Evolutionary conservation across 2,797 vertebrate species (phyloP).

Genomic region (Enteromius anoplus): DNA sequence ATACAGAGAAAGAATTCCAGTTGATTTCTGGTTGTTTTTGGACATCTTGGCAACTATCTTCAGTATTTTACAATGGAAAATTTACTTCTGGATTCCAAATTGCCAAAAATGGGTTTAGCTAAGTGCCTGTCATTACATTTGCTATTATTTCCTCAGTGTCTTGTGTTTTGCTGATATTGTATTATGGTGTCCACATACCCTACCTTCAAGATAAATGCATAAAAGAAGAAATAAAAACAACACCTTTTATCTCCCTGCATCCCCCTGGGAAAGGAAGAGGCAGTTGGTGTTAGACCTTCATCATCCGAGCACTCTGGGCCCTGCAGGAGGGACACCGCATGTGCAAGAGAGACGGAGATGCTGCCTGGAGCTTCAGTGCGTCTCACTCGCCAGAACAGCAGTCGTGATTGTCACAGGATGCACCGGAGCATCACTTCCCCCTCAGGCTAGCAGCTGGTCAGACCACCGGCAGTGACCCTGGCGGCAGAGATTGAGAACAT

Average conservation of each 20-base stretch:
- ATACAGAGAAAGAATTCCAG: not conserved
- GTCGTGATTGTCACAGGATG: slow-evolving; percentile 54
- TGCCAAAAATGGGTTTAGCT: not conserved
- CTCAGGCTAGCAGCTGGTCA: slow-evolving; percentile 58
- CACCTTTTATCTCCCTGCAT: not conserved
- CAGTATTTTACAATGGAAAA: not conserved
- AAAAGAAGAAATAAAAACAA: slow-evolving; percentile 1
- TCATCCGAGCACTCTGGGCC: slow-evolving; percentile 17
- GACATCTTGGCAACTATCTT: not conserved
- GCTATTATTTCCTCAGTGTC: not conserved
- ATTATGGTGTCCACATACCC: not conserved
- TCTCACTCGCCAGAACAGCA: slow-evolving; percentile 30
- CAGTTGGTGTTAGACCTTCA: slow-evolving; percentile 18
- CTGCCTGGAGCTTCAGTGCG: slow-evolving; percentile 31
- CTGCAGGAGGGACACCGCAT: not conserved
- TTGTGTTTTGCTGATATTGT: not conserved
- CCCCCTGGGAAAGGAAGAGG: slow-evolving; percentile 15
- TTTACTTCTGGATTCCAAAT: not conserved
- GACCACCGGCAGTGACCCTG: slow-evolving; percentile 40
- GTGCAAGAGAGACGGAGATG: slow-evolving; percentile 3
- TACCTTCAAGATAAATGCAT: not conserved
- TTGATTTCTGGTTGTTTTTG: not conserved
- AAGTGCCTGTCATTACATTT: not conserved
- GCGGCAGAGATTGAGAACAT: slow-evolving; percentile 53
- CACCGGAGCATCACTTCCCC: slow-evolving; percentile 57